Conservation (phyloP, 1,140 invertebrate species). For the Popillia japonica region DNA sequence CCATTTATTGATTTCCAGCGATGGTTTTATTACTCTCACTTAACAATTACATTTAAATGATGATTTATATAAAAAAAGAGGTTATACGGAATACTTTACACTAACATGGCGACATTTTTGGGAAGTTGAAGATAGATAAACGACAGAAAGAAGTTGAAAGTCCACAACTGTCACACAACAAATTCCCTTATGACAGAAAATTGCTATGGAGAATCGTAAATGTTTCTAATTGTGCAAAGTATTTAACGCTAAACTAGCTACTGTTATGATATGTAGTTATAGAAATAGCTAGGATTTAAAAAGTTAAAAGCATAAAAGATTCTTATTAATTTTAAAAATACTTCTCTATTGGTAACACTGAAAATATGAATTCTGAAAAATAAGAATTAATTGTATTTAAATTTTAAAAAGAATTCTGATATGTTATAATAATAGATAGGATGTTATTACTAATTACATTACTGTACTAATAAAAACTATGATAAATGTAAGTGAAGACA, state of each 20-base stretch:
- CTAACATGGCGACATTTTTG: conserved; percentile 38
- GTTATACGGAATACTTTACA: conserved; percentile 21
- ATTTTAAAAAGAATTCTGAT: too few species aligned
- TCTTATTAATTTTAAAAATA: neutral
- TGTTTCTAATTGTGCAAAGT: neutral
- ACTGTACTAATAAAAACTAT: too few species aligned
- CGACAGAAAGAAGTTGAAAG: neutral
- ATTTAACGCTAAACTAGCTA: too few species aligned
- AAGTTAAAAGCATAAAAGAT: neutral
- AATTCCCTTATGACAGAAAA: neutral
- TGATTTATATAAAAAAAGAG: conserved; percentile 17
- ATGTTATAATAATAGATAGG: too few species aligned
- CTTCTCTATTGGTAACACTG: too few species aligned
- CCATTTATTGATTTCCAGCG: conserved; percentile 39
- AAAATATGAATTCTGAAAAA: too few species aligned
- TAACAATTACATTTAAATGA: conserved; percentile 34
- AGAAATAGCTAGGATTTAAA: neutral
- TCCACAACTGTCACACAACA: neutral
- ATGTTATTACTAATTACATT: too few species aligned
- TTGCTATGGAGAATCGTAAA: neutral
- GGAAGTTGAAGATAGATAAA: conserved; percentile 4
- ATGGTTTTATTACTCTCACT: conserved; percentile 10
- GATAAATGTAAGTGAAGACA: too few species aligned
- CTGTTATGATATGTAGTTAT: neutral
- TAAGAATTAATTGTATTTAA: too few species aligned